A percentile compares a stretch with the other conserved stretches of the same genome.
phyloP scores from a whole-genome alignment of 2,888 invertebrate genomes.

The Anorthoa munda region DNA sequence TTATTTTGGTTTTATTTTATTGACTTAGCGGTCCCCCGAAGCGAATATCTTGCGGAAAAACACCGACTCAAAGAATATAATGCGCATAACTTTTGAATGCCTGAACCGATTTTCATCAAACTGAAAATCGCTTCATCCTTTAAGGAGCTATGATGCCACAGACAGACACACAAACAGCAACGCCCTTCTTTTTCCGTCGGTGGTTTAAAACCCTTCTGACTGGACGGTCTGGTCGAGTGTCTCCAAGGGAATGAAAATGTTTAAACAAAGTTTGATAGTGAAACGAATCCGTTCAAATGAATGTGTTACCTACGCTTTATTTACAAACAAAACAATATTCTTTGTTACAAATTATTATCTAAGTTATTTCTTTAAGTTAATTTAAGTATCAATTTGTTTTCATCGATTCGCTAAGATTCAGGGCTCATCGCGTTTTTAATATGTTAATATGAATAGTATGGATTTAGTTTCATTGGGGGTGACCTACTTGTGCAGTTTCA shows the following conservation, averaged over 20 bases:
- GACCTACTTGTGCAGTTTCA: no score
- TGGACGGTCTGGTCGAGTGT: neutral
- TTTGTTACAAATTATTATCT: conserved; percentile 47
- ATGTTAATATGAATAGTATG: conserved; percentile 11
- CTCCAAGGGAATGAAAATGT: conserved; percentile 15
- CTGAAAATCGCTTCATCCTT: no score
- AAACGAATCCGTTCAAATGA: conserved; percentile 12
- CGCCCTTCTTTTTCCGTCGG: no score
- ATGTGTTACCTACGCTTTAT: conserved; percentile 44
- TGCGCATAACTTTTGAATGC: no score
- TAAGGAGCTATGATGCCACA: no score
- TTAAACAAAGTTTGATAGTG: conserved; percentile 25
- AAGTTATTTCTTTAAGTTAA: conserved; percentile 37
- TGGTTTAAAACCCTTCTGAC: no score
- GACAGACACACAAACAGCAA: no score
- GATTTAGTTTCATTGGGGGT: conserved; percentile 14
- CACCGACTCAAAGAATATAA: no score
- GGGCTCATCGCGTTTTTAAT: conserved; percentile 17
- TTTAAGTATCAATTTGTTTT: conserved; percentile 50
- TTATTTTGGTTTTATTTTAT: no score
- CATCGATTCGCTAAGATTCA: conserved; percentile 36
- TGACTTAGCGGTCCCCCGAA: no score
- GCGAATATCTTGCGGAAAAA: no score
- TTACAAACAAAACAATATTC: conserved; percentile 48
- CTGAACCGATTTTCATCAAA: no score